Evolutionary conservation across 2,888 invertebrate genomes (phyloP).

Genomic region (Papilio protenor): DNA sequence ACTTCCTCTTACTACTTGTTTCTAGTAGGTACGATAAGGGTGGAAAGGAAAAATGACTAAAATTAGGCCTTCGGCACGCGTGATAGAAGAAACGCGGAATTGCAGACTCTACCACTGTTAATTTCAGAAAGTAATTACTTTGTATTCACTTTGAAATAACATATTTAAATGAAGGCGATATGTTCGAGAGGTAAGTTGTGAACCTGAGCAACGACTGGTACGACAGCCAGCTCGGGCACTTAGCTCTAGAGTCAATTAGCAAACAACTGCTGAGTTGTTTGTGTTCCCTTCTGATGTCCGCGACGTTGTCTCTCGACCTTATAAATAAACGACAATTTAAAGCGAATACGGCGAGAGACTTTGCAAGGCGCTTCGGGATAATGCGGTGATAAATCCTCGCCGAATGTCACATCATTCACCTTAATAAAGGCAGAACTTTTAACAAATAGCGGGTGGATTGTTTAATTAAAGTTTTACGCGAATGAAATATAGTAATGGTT

Average conservation of each 20-base stretch:
- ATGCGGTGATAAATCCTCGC: conserved; percentile 19
- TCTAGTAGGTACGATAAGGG: too few species aligned
- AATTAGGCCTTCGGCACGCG: too few species aligned
- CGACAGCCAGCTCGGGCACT: not conserved
- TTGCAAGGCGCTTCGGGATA: conserved; percentile 13
- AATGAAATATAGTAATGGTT: conserved; percentile 30
- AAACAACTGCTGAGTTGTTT: conserved; percentile 24
- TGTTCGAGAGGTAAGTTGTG: not conserved
- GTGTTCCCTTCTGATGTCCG: conserved; percentile 3
- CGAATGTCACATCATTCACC: conserved; percentile 30
- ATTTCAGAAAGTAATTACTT: not conserved
- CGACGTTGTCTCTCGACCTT: not conserved
- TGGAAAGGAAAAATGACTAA: too few species aligned
- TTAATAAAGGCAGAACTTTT: conserved; percentile 28
- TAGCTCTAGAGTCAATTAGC: conserved; percentile 27
- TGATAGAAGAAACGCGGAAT: too few species aligned
- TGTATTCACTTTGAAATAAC: not conserved
- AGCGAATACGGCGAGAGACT: conserved; percentile 25
- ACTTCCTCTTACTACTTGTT: too few species aligned
- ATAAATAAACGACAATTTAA: conserved; percentile 32
- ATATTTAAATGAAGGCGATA: not conserved
- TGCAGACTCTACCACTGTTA: too few species aligned
- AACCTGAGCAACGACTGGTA: not conserved
- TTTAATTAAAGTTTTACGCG: conserved; percentile 28
- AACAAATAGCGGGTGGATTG: conserved; percentile 9